phyloP scores from a whole-genome alignment of 2,888 invertebrate species.

The Nasonia oneida region DNA sequence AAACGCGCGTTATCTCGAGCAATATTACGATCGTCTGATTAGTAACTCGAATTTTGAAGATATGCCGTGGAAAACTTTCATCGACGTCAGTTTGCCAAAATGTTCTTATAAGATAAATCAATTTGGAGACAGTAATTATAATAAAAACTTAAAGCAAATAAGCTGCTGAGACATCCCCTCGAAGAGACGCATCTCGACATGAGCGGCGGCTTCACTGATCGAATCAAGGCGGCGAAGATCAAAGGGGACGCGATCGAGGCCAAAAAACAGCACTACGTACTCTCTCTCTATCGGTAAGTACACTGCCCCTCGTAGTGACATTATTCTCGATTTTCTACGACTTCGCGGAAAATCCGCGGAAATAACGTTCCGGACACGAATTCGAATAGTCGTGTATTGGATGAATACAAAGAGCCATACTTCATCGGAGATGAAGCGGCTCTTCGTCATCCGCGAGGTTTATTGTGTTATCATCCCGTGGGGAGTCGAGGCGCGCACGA shows the following conservation, averaged over 20 bases:
- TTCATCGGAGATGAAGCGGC: background rate
- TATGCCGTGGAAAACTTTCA: no score
- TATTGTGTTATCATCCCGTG: constrained; percentile 4
- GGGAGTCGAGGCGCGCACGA: background rate
- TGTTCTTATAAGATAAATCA: no score
- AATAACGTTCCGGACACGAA: background rate
- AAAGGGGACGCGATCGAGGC: background rate
- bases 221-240: background rate
- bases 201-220: background rate
- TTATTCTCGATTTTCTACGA: background rate
- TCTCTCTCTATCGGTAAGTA: background rate
- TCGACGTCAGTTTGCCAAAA: no score
- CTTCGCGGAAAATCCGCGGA: background rate
- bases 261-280: background rate
- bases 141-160: background rate
- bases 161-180: background rate
- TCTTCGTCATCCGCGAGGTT: constrained; percentile 22
- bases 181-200: background rate
- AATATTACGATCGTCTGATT: no score
- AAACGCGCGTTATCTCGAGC: no score
- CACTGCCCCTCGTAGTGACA: background rate
- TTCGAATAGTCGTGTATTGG: background rate
- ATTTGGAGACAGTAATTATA: no score
- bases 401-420: background rate
- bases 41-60: no score